Base-by-base conservation (phyloP, 2,113 vertebrate genomes). In the Thunnus maccoyii region DNA sequence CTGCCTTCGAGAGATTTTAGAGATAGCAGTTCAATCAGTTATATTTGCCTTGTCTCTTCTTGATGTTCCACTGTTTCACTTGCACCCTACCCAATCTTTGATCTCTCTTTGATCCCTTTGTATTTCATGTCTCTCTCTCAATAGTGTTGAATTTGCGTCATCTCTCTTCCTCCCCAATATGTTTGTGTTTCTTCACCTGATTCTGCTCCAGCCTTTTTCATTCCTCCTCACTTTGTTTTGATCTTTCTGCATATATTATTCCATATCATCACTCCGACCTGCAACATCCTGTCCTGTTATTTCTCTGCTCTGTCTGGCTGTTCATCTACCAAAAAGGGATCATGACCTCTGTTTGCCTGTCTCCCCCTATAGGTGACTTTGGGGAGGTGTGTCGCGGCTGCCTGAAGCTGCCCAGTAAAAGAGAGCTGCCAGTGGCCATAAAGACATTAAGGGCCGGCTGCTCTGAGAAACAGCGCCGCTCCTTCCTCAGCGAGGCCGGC, bases 391-490 rank as follows among this genome's bases (percentile, higher is more conserved):
- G 97, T 79, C 94, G 94, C 0, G 97, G 98, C 0, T 97, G 95
- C 83, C 93, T 99, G 91, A 97, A 96, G 95, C 95, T 99, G 55
- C 98, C 98, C 12, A 97, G 98, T 89, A 97, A 96, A 88, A 90
- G 97, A 0, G 97, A 97, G 89, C 95, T 99, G 65, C 96, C 95
- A 0, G 98, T 99, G 91, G 96, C 97, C 0, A 96, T 99, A 64
- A 97, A 96, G 92, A 97, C 96, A 0, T 94, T 99, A 62, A 87
- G 97, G 65, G 95, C 95, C 0, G 96, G 97, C 63, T 97, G 96
- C 91, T 97, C 98, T 0, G 96, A 97, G 22, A 95, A 96, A 22
- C 97, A 97, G 89, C 95, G 95, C 27, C 95, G 94, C 44, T 92
- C 92, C 48, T 99, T 99, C 87, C 95, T 99, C 89, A 96, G 95